A percentile compares a stretch with the other conserved stretches of the same genome.
phyloP scores from a whole-genome alignment of 2,888 invertebrate species.

The Orgyia antiqua region DNA sequence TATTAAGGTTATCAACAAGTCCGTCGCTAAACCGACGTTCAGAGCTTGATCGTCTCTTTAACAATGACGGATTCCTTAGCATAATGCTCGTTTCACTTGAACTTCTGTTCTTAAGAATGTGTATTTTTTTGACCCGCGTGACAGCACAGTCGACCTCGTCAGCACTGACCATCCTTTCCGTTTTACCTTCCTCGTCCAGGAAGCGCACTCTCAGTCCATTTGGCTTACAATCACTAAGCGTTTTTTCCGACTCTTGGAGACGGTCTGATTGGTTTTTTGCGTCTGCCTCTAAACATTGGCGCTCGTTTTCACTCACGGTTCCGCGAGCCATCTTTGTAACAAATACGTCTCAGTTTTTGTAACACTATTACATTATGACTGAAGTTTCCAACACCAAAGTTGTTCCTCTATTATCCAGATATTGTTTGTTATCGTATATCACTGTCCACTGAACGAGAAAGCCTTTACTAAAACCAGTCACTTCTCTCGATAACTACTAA shows the following conservation, averaged over 20 bases:
- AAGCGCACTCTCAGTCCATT: conserved; percentile 67
- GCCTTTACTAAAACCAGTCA: conserved; percentile 39
- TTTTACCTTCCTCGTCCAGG: conserved; percentile 71
- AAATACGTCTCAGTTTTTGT: conserved; percentile 17
- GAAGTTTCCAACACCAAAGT: conserved; percentile 19
- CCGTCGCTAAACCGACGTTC: conserved; percentile 58
- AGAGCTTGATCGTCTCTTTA: conserved; percentile 53
- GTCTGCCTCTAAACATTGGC: conserved; percentile 55
- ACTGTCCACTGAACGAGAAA: conserved; percentile 26
- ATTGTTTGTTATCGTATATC: conserved; percentile 14
- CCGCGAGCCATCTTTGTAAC: conserved; percentile 66
- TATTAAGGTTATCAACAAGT: conserved; percentile 52
- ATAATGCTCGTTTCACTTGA: conserved; percentile 72
- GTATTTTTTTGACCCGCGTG: conserved; percentile 67
- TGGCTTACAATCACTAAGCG: conserved; percentile 45
- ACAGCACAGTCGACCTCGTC: conserved; percentile 68
- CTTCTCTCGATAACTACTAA: conserved; percentile 49
- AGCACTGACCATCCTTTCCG: conserved; percentile 64
- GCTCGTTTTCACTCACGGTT: conserved; percentile 65
- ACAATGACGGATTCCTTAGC: conserved; percentile 61
- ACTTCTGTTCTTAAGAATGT: conserved; percentile 70
- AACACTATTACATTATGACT: conserved; percentile 42
- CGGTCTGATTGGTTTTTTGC: conserved; percentile 59
- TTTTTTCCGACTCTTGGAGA: conserved; percentile 57
- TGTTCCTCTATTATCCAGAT: conserved; percentile 26